A percentile compares a stretch with the other conserved stretches of the same genome.
Conservation (phyloP, 2,888 invertebrate genomes). For the Acronicta aceris region DNA sequence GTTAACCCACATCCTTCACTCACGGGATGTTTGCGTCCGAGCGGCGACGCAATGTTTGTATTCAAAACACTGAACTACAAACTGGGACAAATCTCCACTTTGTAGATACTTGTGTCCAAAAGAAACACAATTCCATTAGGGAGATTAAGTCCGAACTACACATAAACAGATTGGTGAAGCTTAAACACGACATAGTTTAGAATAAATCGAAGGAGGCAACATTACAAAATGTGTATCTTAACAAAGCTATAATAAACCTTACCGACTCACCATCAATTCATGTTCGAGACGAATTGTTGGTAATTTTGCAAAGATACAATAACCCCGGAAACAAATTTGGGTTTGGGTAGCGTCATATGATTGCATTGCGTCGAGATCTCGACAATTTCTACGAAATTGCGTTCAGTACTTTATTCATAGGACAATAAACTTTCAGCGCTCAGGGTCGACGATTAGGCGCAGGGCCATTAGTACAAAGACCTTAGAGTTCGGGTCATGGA, state of each 20-base stretch:
- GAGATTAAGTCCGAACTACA: conserved; percentile 56
- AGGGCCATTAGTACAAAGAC: conserved; percentile 62
- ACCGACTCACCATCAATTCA: conserved; percentile 38
- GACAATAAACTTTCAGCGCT: conserved; percentile 59
- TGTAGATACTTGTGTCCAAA: conserved; percentile 61
- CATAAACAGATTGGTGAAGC: conserved; percentile 40
- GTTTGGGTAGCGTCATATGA: conserved; percentile 59
- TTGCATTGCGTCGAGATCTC: conserved; percentile 61
- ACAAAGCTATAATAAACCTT: conserved; percentile 21
- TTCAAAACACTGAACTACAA: conserved; percentile 73
- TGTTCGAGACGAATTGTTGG: conserved; percentile 34
- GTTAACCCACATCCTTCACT: conserved; percentile 75
- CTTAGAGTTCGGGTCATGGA: conserved; percentile 57
- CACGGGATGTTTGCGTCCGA: conserved; percentile 81
- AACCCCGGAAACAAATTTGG: conserved; percentile 56
- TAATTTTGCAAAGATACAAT: conserved; percentile 59
- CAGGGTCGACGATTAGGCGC: conserved; percentile 57
- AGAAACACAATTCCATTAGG: conserved; percentile 70
- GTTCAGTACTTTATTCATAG: conserved; percentile 52
- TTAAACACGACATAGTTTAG: conserved; percentile 19
- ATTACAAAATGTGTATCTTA: conserved; percentile 17
- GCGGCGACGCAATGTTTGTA: conserved; percentile 75
- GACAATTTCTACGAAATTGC: conserved; percentile 64
- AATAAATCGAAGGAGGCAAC: conserved; percentile 17
- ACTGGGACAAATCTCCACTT: conserved; percentile 72